Conservation (phyloP, 2,797 vertebrate genomes). For the Taeniopygia guttata region DNA sequence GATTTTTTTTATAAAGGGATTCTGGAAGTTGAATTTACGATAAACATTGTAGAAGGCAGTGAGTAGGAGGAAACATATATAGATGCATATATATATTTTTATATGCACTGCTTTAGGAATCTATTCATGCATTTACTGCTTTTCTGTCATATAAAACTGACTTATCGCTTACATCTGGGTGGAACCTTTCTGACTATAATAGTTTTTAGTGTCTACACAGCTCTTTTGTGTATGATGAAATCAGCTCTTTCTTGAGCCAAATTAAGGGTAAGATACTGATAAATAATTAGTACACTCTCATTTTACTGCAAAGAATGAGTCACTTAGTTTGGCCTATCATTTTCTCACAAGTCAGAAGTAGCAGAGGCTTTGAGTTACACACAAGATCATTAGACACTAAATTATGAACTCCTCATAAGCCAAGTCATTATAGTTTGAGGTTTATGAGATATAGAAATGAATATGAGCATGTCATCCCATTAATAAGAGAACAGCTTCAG, state of each 20-base stretch:
- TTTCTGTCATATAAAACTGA: constrained; percentile 25
- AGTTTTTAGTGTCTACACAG: background rate
- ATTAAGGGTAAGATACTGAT: constrained; percentile 26
- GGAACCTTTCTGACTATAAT: constrained; percentile 22
- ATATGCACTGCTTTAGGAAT: background rate
- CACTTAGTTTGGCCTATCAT: constrained; percentile 19
- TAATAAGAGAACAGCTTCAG: constrained; percentile 55
- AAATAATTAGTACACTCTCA: constrained; percentile 45
- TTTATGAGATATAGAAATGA: constrained; percentile 35
- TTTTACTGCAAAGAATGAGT: constrained; percentile 46
- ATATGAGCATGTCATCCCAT: constrained; percentile 13
- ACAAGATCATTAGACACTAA: constrained; percentile 7
- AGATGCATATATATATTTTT: background rate
- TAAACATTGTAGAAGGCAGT: background rate
- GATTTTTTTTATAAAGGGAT: background rate
- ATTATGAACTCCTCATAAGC: constrained; percentile 31
- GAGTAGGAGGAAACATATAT: background rate
- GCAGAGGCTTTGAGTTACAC: constrained; percentile 39
- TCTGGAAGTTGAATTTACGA: background rate
- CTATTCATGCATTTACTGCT: constrained; percentile 12
- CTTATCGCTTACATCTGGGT: background rate
- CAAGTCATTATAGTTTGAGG: constrained; percentile 16
- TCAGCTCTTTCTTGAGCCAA: constrained; percentile 42
- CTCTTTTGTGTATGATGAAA: constrained; percentile 14
- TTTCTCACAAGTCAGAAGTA: constrained; percentile 40